Conservation (phyloP, 2,888 invertebrate species). For the Protodeltote pygarga region DNA sequence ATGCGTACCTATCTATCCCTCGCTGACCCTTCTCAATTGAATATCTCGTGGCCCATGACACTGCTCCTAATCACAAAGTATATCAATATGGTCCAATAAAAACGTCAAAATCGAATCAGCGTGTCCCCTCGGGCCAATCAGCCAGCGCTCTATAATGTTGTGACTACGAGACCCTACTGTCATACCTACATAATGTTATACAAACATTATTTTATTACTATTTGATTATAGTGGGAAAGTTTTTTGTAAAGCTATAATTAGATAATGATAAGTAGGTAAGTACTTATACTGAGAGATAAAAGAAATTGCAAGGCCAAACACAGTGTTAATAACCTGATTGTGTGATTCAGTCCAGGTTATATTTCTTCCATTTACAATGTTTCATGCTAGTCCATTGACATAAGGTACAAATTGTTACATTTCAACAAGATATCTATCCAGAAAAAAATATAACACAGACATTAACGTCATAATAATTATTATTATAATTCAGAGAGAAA, state of each 20-base stretch:
- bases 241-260: neutral
- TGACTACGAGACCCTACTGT: conserved; percentile 45
- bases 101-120: conserved; percentile 80
- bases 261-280: too few species aligned
- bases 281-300: too few species aligned
- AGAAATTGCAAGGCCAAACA: too few species aligned
- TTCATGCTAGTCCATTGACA: too few species aligned
- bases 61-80: conserved; percentile 73
- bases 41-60: conserved; percentile 62
- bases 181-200: conserved; percentile 22
- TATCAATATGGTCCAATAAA: conserved; percentile 83
- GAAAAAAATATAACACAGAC: conserved; percentile 16
- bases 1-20: conserved; percentile 33
- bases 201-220: neutral
- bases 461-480: conserved; percentile 29
- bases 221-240: conserved; percentile 1
- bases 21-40: conserved; percentile 65
- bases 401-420: conserved; percentile 1
- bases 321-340: too few species aligned
- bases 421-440: conserved; percentile 5
- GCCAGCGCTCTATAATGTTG: conserved; percentile 58
- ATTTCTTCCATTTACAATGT: too few species aligned
- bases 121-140: conserved; percentile 73
- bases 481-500: conserved; percentile 28
- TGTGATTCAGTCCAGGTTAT: too few species aligned